Evolutionary conservation across 2,888 invertebrate species (phyloP), one percentile per base, ranked within the genome.

Genomic region (Hyppa rectilinea): DNA sequence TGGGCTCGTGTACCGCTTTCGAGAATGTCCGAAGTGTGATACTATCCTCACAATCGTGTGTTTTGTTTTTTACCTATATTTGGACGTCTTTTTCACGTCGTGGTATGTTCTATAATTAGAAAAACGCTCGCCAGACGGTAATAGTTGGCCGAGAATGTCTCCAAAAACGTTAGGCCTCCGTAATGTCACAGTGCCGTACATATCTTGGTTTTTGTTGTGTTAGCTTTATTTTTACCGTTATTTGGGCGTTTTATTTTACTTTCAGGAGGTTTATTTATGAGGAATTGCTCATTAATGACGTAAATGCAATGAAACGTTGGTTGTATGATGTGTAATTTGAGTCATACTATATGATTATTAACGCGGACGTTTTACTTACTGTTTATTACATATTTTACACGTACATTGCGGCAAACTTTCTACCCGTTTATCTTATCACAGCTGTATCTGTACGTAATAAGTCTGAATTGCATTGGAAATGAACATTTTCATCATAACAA

Each of bases 61-160:
- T 93, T 94, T 74, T 95, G 94, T 95, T 94, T 94, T 95, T 94
- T 93, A 90, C 91, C 94, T 94, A 87, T 92, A 93, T 93, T 93
- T 92, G 95, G 94, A 91, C 87, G 90, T 91, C 91, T 94, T 95
- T 92, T 95, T 94, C 92, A 90, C 90, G 93, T 93, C 93, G 90
- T 92, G 94, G 94, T 93, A 94, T 94, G 95, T 95, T 94, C 95
- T 95, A 95, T 92, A 92, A 89, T 92, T 95, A 95, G 95, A 91
- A 86, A 92, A 94, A 92, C 88, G 91, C 87, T 88, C 89, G 89
- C 90, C 92, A 93, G 93, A 92, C 92, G 89, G 88, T 90, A 87
- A 88, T 91, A 92, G 89, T 89, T 90, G 89, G 84, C 89, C 90
- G 88, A 90, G 91, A 91, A 90, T 91, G 87, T 88, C 83, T 86